Conservation (phyloP, 1,140 invertebrate genomes). For the Sminthurinus signatus region DNA sequence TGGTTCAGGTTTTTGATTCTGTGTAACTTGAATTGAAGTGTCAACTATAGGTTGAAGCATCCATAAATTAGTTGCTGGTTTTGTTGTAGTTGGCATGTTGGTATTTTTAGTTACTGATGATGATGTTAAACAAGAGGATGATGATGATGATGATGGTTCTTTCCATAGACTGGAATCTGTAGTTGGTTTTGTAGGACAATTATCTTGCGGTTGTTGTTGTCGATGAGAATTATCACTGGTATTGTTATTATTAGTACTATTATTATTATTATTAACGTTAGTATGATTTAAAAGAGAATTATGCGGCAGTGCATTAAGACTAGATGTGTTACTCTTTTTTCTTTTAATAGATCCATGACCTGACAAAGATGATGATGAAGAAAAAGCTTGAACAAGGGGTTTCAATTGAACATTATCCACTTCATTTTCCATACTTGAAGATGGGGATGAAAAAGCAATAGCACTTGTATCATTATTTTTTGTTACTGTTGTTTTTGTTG, state of each 20-base stretch:
- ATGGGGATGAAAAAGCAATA: too few species aligned
- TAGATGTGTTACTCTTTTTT: conserved; percentile 25
- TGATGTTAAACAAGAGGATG: neutral
- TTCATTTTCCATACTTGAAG: too few species aligned
- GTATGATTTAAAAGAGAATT: too few species aligned
- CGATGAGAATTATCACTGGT: conserved; percentile 2
- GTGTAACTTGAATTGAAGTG: neutral
- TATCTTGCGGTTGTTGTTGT: neutral
- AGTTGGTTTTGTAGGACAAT: conserved; percentile 19
- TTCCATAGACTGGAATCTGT: conserved; percentile 21
- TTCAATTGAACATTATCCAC: too few species aligned
- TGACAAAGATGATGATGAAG: neutral
- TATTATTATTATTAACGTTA: too few species aligned
- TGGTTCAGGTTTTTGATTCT: conserved; percentile 18
- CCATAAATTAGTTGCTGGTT: conserved; percentile 2
- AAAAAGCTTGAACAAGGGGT: too few species aligned
- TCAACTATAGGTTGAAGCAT: conserved; percentile 7
- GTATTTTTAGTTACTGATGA: neutral
- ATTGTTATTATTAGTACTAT: too few species aligned
- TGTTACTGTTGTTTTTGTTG: neutral
- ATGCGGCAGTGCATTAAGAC: conserved; percentile 38
- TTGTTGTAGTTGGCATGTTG: neutral
- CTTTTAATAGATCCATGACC: neutral
- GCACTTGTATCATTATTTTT: neutral
- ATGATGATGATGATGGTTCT: neutral